Conservation (phyloP, 2,888 invertebrate genomes). For the Xestoiulus laeticollis region DNA sequence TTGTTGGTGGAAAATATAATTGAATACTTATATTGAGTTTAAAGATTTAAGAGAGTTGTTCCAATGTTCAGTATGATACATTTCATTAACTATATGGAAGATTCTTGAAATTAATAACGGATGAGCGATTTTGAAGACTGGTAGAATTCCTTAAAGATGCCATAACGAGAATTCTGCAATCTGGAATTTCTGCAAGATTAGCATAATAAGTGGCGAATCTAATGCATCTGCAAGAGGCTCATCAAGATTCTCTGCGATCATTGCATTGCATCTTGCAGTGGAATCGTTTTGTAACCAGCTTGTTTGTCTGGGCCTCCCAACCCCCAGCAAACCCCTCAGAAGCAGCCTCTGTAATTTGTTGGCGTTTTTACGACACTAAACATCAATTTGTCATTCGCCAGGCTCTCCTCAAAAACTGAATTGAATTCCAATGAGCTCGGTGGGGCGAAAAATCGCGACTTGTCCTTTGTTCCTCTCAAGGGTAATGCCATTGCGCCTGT, state of each 20-base stretch:
- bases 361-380: slow-evolving; percentile 33
- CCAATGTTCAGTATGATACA: too few species aligned
- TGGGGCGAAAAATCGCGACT: background rate
- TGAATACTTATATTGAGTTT: too few species aligned
- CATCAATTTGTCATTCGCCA: slow-evolving; percentile 34
- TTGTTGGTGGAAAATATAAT: too few species aligned
- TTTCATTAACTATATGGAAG: too few species aligned
- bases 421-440: slow-evolving; percentile 29
- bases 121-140: too few species aligned
- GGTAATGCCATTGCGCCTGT: background rate
- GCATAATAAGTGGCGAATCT: background rate
- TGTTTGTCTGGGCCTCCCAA: background rate
- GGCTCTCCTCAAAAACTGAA: slow-evolving; percentile 4
- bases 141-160: too few species aligned
- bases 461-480: background rate
- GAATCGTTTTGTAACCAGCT: background rate
- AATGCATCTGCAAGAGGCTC: background rate
- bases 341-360: background rate
- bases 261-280: background rate
- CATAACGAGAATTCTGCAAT: too few species aligned
- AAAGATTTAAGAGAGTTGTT: too few species aligned
- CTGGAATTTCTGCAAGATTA: too few species aligned
- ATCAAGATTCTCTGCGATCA: background rate
- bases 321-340: background rate
- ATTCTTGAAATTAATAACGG: too few species aligned